Evolutionary conservation across 64 coral and sea anemone genomes (phyloP).

Genomic region (Dendronephthya gigantea): DNA sequence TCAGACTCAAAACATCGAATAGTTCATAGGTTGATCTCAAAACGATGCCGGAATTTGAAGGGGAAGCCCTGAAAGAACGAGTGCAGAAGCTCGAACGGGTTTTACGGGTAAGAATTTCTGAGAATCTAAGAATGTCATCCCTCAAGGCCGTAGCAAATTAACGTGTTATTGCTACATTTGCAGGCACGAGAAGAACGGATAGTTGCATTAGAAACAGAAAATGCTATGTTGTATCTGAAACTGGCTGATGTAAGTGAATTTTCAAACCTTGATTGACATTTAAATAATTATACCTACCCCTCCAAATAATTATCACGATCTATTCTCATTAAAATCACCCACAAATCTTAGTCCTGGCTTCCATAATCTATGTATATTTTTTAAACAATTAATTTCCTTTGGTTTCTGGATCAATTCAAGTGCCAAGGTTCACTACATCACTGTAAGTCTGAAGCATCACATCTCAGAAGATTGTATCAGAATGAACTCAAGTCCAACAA

Average conservation of each 20-base stretch:
- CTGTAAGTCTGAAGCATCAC: constrained; percentile 65
- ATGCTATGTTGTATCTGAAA: constrained; percentile 98
- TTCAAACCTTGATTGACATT: too few relatives aligned
- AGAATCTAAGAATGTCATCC: too few relatives aligned
- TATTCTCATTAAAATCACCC: too few relatives aligned
- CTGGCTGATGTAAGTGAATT: constrained; percentile 59
- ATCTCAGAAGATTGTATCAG: constrained; percentile 79
- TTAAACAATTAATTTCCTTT: neutral
- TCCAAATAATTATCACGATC: too few relatives aligned
- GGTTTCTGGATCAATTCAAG: constrained; percentile 17
- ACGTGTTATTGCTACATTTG: neutral
- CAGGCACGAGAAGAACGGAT: constrained; percentile 95
- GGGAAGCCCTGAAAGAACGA: constrained; percentile 63
- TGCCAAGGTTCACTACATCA: constrained; percentile 75
- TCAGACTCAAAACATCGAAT: neutral
- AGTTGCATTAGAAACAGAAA: constrained; percentile 90
- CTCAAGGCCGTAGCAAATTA: neutral
- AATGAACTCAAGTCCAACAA: constrained; percentile 58
- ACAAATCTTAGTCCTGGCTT: too few relatives aligned
- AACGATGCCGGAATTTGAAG: constrained; percentile 62
- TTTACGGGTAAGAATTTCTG: constrained; percentile 72
- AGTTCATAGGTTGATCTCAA: neutral
- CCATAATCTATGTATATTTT: too few relatives aligned
- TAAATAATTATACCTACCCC: neutral
- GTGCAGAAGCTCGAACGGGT: constrained; percentile 87